Evolutionary conservation across 2,113 vertebrate genomes (phyloP).

Genomic region (Toxotes jaculatrix): DNA sequence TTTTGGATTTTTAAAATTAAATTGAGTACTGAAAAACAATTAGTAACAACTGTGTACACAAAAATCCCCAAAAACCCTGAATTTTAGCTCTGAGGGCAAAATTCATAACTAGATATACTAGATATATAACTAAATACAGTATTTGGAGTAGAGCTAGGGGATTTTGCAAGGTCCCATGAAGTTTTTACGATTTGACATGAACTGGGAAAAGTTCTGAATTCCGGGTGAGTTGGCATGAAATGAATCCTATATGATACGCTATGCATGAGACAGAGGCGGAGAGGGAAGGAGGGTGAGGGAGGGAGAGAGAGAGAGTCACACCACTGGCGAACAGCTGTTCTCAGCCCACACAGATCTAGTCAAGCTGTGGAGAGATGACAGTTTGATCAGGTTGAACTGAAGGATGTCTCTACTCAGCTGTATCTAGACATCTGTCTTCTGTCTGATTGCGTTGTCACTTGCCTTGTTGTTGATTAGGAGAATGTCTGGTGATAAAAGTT

Average conservation of each 20-base stretch:
- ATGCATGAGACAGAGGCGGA: not conserved
- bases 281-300: not conserved
- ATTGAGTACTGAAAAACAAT: too few relatives aligned
- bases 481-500: constrained; percentile 46
- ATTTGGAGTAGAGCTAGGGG: too few relatives aligned
- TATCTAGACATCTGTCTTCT: constrained; percentile 75
- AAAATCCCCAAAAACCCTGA: too few relatives aligned
- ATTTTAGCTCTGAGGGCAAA: too few relatives aligned
- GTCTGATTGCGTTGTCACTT: constrained; percentile 64
- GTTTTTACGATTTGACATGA: too few relatives aligned
- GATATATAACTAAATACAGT: too few relatives aligned
- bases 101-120: too few relatives aligned
- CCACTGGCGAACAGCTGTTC: constrained; percentile 73
- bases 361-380: constrained; percentile 71
- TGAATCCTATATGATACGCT: constrained; percentile 1
- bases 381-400: constrained; percentile 78
- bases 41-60: too few relatives aligned
- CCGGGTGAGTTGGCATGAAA: too few relatives aligned
- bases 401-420: constrained; percentile 75
- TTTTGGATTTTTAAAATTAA: too few relatives aligned
- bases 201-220: too few relatives aligned
- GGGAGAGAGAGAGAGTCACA: constrained; percentile 21
- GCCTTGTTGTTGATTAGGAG: constrained; percentile 63
- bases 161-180: too few relatives aligned
- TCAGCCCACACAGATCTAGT: constrained; percentile 67